phyloP scores from a whole-genome alignment of 2,113 vertebrate species.

The Sinocyclocheilus maitianheensis region DNA sequence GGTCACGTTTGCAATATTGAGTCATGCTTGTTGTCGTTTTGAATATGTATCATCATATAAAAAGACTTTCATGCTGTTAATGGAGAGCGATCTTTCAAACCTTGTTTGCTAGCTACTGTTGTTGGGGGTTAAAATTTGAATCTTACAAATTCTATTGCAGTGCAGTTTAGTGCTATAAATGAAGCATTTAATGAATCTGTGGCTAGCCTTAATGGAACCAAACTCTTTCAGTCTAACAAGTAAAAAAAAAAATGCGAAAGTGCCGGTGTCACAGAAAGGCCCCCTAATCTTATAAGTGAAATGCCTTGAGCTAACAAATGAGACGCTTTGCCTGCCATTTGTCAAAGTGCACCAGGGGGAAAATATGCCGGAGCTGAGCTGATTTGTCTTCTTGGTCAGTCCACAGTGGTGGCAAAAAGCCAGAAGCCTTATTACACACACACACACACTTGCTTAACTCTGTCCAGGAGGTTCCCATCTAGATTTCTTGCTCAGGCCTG shows the following conservation, averaged over 20 bases:
- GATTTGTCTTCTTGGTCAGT: constrained; percentile 56
- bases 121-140: neutral
- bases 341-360: constrained; percentile 65
- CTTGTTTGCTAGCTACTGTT: neutral
- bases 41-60: neutral
- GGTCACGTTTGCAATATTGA: constrained; percentile 36
- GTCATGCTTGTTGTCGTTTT: neutral
- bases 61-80: neutral
- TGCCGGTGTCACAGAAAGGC: constrained; percentile 57
- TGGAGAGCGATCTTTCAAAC: neutral
- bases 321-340: constrained; percentile 69
- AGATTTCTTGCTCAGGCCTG: constrained; percentile 47
- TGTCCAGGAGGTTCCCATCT: constrained; percentile 50
- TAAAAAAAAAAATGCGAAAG: constrained; percentile 33
- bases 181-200: constrained; percentile 30
- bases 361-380: constrained; percentile 63
- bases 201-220: constrained; percentile 21
- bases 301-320: constrained; percentile 63
- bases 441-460: constrained; percentile 4
- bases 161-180: constrained; percentile 49
- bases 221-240: constrained; percentile 5
- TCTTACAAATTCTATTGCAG: constrained; percentile 21
- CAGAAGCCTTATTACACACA: constrained; percentile 49
- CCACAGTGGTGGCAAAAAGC: constrained; percentile 52
- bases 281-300: constrained; percentile 67